Conservation (phyloP, 2,888 invertebrate genomes). For the Parnassius smintheus region DNA sequence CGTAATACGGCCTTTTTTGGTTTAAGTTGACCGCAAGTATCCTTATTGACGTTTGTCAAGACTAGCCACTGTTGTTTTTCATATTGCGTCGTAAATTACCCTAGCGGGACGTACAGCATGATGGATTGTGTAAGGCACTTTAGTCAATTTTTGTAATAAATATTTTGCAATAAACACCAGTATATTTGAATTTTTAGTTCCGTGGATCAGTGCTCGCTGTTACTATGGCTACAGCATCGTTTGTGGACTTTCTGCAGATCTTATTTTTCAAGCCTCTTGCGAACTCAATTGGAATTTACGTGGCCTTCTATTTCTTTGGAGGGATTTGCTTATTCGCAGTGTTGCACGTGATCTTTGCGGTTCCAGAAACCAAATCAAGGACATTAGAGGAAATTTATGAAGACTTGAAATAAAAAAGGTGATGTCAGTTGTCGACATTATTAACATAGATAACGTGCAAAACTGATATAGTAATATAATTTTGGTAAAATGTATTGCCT, state of each 20-base stretch:
- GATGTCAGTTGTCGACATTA: neutral
- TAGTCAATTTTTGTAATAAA: no score
- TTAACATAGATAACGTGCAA: no score
- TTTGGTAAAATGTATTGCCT: no score
- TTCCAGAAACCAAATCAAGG: slow-evolving; percentile 42
- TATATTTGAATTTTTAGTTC: slow-evolving; percentile 34
- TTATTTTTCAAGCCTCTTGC: slow-evolving; percentile 38
- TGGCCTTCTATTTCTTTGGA: slow-evolving; percentile 40
- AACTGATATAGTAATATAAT: no score
- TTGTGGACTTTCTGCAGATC: slow-evolving; percentile 38
- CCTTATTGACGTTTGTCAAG: no score
- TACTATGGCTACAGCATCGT: slow-evolving; percentile 36
- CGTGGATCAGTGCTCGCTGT: slow-evolving; percentile 41
- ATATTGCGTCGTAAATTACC: no score
- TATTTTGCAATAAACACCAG: no score
- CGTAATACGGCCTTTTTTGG: no score
- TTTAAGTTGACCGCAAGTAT: no score
- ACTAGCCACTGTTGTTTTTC: no score
- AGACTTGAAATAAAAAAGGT: slow-evolving; percentile 35
- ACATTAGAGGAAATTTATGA: slow-evolving; percentile 38
- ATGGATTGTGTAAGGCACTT: no score
- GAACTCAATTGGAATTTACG: slow-evolving; percentile 35
- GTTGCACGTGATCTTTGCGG: slow-evolving; percentile 32
- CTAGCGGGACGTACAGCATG: no score
- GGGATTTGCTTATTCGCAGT: slow-evolving; percentile 36